A percentile compares a stretch with the other conserved stretches of the same genome.
These are phyloP conservation scores for Tuta absoluta DNA, from an alignment of 2,888 invertebrate genomes.

Conservation along the genomic window DNA sequence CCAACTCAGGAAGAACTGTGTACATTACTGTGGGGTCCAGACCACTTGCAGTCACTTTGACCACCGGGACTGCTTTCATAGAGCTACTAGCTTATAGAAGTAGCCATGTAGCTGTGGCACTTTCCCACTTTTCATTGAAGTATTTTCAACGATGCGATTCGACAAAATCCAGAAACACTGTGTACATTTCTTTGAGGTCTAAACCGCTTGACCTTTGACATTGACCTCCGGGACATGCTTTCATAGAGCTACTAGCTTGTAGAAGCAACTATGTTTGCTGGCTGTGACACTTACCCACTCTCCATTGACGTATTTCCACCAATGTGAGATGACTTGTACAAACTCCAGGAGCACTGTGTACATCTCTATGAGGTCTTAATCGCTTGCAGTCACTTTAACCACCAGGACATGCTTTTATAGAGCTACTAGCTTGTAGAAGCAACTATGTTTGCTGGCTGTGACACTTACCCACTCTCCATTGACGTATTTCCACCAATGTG, in stretches of 20 bases:
- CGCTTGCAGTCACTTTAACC: slow-evolving; percentile 94
- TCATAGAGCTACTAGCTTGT: too few relatives aligned
- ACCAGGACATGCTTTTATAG: slow-evolving; percentile 97
- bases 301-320: slow-evolving; percentile 99
- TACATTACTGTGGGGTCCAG: slow-evolving; percentile 98
- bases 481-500: slow-evolving; percentile 98
- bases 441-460: too few relatives aligned
- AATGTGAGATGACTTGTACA: slow-evolving; percentile 94
- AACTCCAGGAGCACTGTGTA: slow-evolving; percentile 96
- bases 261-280: too few relatives aligned
- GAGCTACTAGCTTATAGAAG: too few relatives aligned
- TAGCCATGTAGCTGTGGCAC: slow-evolving; percentile 21
- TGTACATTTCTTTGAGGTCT: slow-evolving; percentile 97
- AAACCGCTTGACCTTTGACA: slow-evolving; percentile 91
- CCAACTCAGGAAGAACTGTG: slow-evolving; percentile 94
- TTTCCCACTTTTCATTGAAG: slow-evolving; percentile 90
- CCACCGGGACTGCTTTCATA: slow-evolving; percentile 98
- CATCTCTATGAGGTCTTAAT: slow-evolving; percentile 96
- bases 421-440: too few relatives aligned
- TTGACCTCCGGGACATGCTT: slow-evolving; percentile 98
- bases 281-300: slow-evolving; percentile 78
- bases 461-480: slow-evolving; percentile 86
- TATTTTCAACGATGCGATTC: slow-evolving; percentile 98
- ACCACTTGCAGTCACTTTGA: slow-evolving; percentile 95
- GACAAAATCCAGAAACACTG: slow-evolving; percentile 94